Evolutionary conservation across 1,140 invertebrate species (phyloP), one percentile per base, ranked within the genome.

Genomic region (Onthophagus taurus): DNA sequence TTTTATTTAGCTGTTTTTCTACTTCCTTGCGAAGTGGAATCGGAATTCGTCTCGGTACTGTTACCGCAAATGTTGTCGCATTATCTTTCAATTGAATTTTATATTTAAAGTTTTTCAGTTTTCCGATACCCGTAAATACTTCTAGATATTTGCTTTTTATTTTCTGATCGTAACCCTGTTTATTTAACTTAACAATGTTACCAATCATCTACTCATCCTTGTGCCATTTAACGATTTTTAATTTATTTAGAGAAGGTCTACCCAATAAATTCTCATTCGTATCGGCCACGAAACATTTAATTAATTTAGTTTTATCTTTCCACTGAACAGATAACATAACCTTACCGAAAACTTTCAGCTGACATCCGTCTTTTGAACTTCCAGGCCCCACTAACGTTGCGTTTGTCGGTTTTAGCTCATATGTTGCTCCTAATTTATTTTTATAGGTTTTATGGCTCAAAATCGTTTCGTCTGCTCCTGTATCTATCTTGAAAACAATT

Each of bases 1-100:
- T 50, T 6, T 44, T 18, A 23, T 52, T 44, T 19, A 52, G 52
- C 53, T 63, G 51, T 31, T 49, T 29, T 4, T 56, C 36, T 14
- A 67, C 35, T 42, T 55, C 50, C 14, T 42, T 36, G 20, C 37
- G 35, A 11, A 55, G 24, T 4, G 31, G 17, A n/a, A 44, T 35
- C 5, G 42, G 29, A 3, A 43, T 30, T 8, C 29, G 4, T 35
- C 29, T 43, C 12, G 29, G 29, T 16, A 23, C 24, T n/a, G 6
- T 18, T 31, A 47, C 17, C 11, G 23, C 17, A 46, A 7, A 45
- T 11, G 45, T 33, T 3, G 17, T 18, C 3, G 33, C 44, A 29
- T 48, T 20, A 11, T 45, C 33, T 9, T 9, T 47, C 12, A 45
- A 47, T 13, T 47, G 9, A 19, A 47, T 48, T 14, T 23, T 17